Base-by-base conservation (phyloP, 2,113 vertebrate genomes). In the Columba livia region DNA sequence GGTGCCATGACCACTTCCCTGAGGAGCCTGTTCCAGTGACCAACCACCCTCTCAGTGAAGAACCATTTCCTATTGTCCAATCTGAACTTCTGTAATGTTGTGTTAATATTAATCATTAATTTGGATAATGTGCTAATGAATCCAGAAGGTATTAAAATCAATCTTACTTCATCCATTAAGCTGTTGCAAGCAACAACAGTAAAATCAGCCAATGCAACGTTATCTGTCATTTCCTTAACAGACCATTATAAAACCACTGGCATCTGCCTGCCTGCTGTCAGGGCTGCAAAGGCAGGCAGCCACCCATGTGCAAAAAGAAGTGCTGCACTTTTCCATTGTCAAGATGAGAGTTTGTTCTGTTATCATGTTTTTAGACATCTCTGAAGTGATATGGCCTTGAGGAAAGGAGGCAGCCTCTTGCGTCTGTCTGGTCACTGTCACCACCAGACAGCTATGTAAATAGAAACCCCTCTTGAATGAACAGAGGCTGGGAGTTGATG, bases 391-490 rank as follows among this genome's bases (percentile, higher is more conserved):
- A 51, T 2, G 14, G 24, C 47, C 72, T 67, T 78, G 47, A 83
- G 79, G 75, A 93, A 79, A 70, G 34, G 38, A 91, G 74, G 36
- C 25, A n/a, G 36, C 48, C 60, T 67, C 24, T 85, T 66, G 47
- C 11, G 18, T 93, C 82, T 85, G 34, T 85, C 79, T 98, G 97
- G 82, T 95, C 90, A 92, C 64, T 96, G 88, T 97, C 95, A 92
- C 72, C 75, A 71, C 65, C 79, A 94, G 93, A 95, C 97, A 97
- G 96, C 97, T 96, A 85, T 95, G 93, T 98, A 97, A 98, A 98
- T 94, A 98, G 44, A 89, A 85, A 81, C 75, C 53, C 61, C 89
- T 93, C 47, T 83, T 81, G 67, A 94, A 85, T 93, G 90, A 92
- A 73, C 89, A 93, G 86, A 95, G 94, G 80, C 81, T 79, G 94